A percentile compares a stretch with the other conserved stretches of the same genome.
These are phyloP conservation scores for Macrochelys suwanniensis DNA, from an alignment of 2,797 vertebrate genomes.

Conservation along the genomic window DNA sequence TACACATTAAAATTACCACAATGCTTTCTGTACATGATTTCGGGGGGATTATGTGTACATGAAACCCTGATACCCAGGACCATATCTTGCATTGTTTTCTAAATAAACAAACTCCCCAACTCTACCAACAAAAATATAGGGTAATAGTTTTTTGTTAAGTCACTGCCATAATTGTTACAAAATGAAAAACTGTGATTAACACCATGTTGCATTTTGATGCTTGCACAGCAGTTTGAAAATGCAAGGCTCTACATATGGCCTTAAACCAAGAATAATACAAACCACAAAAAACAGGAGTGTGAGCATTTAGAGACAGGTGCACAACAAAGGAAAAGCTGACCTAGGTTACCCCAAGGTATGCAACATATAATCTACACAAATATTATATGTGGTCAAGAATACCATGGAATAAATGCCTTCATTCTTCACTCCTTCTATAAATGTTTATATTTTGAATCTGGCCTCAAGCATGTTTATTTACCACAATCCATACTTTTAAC, in stretches of 20 bases:
- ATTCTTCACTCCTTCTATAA: background rate
- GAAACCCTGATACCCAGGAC: background rate
- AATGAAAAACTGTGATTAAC: background rate
- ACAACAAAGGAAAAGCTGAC: rapidly evolving
- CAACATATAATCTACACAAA: background rate
- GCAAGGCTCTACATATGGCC: background rate
- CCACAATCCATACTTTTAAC: background rate
- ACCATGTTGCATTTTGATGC: background rate
- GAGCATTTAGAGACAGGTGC: background rate
- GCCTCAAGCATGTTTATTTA: background rate
- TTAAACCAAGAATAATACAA: background rate
- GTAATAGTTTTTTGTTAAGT: background rate
- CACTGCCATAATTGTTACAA: background rate
- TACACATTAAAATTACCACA: background rate
- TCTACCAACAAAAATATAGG: background rate
- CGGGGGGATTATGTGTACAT: background rate
- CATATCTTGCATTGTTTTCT: background rate
- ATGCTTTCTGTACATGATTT: rapidly evolving
- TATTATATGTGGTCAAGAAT: slow-evolving; percentile 18
- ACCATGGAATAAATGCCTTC: background rate
- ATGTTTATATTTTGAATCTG: background rate
- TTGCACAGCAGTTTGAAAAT: background rate
- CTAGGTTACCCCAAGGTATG: background rate
- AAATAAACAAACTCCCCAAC: background rate
- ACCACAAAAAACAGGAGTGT: background rate